Percentiles rank a stretch among this genome's conserved stretches.
phyloP scores from a whole-genome alignment of 2,797 vertebrate genomes.

The Leuciscus waleckii region DNA sequence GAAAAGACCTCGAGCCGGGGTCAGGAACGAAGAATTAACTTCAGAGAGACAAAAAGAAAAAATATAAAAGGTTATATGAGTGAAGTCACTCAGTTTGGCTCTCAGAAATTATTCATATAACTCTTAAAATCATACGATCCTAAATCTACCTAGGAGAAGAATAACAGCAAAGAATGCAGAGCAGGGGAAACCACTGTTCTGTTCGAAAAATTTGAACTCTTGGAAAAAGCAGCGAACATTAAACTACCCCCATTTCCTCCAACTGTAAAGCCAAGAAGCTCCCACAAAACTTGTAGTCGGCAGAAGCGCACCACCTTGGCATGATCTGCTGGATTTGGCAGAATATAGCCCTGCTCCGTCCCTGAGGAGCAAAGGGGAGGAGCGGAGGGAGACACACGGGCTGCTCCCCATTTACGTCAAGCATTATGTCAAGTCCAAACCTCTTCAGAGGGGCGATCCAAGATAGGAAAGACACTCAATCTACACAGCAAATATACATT shows the following conservation, averaged over 20 bases:
- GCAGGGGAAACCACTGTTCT: conserved; percentile 40
- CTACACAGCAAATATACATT: conserved; percentile 92
- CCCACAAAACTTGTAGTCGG: conserved; percentile 27
- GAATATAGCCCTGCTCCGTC: conserved; percentile 48
- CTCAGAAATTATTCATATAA: conserved; percentile 76
- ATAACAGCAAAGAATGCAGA: conserved; percentile 33
- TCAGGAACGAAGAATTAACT: conserved; percentile 60
- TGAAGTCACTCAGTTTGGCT: conserved; percentile 86
- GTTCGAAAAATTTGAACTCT: conserved; percentile 32
- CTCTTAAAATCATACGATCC: conserved; percentile 75
- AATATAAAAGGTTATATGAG: conserved; percentile 66
- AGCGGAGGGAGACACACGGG: conserved; percentile 50
- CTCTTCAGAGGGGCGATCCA: conserved; percentile 57
- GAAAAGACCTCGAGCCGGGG: conserved; percentile 69
- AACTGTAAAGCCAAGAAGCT: conserved; percentile 13
- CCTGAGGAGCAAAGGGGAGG: conserved; percentile 51
- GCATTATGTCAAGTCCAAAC: conserved; percentile 63
- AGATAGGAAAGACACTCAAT: conserved; percentile 79
- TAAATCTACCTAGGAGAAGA: conserved; percentile 63
- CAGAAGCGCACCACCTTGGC: conserved; percentile 56
- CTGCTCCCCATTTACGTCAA: conserved; percentile 71
- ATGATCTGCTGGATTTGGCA: conserved; percentile 58
- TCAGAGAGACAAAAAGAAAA: conserved; percentile 50
- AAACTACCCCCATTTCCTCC: conserved; percentile 17
- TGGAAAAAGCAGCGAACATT: conserved; percentile 37